Conservation (phyloP, 2,113 vertebrate genomes). For the Montifringilla adamsi region DNA sequence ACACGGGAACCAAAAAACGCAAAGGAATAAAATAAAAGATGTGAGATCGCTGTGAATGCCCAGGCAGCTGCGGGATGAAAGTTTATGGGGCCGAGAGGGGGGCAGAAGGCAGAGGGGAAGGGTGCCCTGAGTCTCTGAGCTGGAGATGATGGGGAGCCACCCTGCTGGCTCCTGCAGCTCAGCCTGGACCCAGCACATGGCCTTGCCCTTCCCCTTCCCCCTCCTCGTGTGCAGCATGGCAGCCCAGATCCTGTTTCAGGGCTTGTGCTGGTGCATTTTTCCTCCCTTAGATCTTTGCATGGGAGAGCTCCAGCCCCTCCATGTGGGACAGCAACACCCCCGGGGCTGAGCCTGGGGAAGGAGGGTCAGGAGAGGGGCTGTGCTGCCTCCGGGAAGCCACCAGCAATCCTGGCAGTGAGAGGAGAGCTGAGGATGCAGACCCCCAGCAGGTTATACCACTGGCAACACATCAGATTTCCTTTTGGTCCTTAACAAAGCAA, state of each 20-base stretch:
- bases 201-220: background rate
- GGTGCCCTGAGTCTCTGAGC: background rate
- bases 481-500: background rate
- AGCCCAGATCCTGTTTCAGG: slow-evolving; percentile 40
- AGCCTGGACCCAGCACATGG: background rate
- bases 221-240: background rate
- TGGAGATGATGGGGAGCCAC: background rate
- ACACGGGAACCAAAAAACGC: background rate
- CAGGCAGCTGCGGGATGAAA: background rate
- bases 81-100: accelerated
- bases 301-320: background rate
- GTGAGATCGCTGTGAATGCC: background rate
- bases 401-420: background rate
- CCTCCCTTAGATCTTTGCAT: background rate
- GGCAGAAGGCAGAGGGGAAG: background rate
- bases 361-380: background rate
- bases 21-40: background rate
- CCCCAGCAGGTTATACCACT: accelerated
- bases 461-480: accelerated
- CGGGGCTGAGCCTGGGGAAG: accelerated
- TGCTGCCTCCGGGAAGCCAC: background rate
- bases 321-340: background rate
- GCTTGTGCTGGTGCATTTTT: background rate
- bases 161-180: background rate
- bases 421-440: background rate